phyloP scores from a whole-genome alignment of 1,140 invertebrate species.

The Archivesica marissinica region DNA sequence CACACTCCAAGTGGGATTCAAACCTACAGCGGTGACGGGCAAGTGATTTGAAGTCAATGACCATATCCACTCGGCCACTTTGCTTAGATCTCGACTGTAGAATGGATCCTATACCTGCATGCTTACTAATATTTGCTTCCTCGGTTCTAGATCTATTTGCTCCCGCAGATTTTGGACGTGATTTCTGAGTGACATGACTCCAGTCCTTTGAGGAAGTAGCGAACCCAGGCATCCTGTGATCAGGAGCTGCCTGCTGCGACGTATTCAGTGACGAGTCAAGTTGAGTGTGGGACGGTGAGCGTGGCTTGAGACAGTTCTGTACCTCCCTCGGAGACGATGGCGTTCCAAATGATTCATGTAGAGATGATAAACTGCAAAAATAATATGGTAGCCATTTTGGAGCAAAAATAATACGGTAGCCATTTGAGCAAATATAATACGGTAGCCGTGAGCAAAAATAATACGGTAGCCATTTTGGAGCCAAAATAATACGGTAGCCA shows the following conservation, averaged over 20 bases:
- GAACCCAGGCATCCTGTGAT: constrained; percentile 42
- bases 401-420: no score
- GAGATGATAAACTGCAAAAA: constrained; percentile 41
- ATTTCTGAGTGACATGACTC: background rate
- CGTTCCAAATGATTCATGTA: constrained; percentile 55
- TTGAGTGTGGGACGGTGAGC: background rate
- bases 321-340: constrained; percentile 40
- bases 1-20: background rate
- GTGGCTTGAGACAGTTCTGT: background rate
- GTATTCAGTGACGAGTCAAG: background rate
- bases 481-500: no score
- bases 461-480: no score
- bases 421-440: no score
- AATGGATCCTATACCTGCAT: background rate
- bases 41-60: background rate
- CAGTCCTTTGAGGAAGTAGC: constrained; percentile 33
- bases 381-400: no score
- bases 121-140: background rate
- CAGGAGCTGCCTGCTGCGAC: background rate
- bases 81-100: no score
- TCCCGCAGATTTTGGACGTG: constrained; percentile 26
- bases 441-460: no score
- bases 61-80: no score
- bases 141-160: constrained; percentile 24
- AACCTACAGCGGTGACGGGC: background rate